Percentiles rank a stretch among this genome's conserved stretches.
Evolutionary conservation across 2,888 invertebrate species (phyloP).

Genomic region (Agrypnus murinus): DNA sequence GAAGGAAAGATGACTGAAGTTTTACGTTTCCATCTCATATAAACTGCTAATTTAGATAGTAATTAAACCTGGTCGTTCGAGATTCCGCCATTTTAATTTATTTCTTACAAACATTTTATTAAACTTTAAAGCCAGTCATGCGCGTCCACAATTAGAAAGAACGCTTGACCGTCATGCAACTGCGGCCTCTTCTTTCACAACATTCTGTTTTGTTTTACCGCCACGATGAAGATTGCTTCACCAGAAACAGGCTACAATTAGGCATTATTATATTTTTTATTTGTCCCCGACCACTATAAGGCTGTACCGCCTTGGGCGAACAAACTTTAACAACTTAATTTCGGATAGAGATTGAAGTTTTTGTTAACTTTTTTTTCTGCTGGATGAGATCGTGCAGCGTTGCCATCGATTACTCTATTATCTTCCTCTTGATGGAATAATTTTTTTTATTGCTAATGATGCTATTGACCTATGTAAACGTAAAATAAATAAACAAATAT

Average conservation of each 20-base stretch:
- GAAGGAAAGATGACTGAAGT: neutral
- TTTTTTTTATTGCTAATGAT: neutral
- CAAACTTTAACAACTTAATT: constrained; percentile 61
- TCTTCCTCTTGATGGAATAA: constrained; percentile 16
- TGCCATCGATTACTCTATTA: constrained; percentile 33
- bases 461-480: neutral
- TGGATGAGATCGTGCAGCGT: constrained; percentile 32
- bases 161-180: constrained; percentile 35
- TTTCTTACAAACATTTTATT: constrained; percentile 37
- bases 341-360: constrained; percentile 58
- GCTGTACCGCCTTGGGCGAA: constrained; percentile 58
- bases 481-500: constrained; percentile 1
- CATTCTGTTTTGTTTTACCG: constrained; percentile 51
- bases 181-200: constrained; percentile 38
- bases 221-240: constrained; percentile 53
- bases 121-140: constrained; percentile 45
- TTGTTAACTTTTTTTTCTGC: constrained; percentile 48
- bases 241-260: constrained; percentile 60
- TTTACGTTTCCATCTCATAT: constrained; percentile 21
- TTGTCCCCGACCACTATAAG: constrained; percentile 58
- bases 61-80: constrained; percentile 16
- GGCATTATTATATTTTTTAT: constrained; percentile 63
- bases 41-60: constrained; percentile 25
- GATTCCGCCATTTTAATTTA: constrained; percentile 38
- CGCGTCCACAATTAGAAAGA: constrained; percentile 42